These are phyloP conservation scores for Cylindroiulus punctatus DNA, from an alignment of 2,888 invertebrate species.

Conservation along the genomic window DNA sequence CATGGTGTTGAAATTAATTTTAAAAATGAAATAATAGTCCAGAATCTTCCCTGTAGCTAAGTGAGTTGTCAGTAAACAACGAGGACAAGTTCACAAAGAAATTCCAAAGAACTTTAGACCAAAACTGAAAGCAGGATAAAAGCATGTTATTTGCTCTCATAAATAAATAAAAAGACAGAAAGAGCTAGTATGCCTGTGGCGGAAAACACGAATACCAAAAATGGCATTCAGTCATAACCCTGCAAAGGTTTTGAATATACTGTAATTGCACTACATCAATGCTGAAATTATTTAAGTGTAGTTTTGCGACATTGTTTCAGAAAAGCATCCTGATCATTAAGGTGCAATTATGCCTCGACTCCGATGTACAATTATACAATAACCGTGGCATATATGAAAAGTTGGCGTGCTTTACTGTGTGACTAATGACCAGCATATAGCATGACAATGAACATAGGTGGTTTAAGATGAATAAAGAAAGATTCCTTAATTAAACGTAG, in stretches of 20 bases:
- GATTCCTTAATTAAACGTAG: slow-evolving; percentile 28
- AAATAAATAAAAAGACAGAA: neutral
- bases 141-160: neutral
- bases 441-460: neutral
- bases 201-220: too few species aligned
- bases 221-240: neutral
- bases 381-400: neutral
- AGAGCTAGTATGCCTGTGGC: neutral
- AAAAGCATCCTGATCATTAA: neutral
- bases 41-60: too few species aligned
- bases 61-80: neutral
- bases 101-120: neutral
- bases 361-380: neutral
- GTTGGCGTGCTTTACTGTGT: neutral
- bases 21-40: too few species aligned
- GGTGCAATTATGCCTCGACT: too few species aligned
- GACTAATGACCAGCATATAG: neutral
- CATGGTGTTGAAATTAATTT: too few species aligned
- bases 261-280: neutral
- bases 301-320: neutral
- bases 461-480: neutral
- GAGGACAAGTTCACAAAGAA: neutral
- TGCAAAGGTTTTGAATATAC: neutral
- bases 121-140: neutral
- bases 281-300: neutral